Conservation (phyloP, 1,140 invertebrate species). For the Drosophila sproati region DNA sequence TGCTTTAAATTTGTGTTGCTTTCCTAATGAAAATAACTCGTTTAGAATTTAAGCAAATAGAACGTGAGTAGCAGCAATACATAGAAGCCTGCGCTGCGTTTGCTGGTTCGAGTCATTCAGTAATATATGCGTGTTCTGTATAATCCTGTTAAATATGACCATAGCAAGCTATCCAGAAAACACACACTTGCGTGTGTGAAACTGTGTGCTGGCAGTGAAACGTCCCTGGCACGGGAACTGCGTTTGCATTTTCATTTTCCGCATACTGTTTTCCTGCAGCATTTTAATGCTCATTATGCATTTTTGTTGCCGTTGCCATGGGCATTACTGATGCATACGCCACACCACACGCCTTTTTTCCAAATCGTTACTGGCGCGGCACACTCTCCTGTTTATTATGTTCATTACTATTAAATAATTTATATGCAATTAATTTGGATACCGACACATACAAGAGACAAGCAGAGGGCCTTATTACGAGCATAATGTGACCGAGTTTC, state of each 20-base stretch:
- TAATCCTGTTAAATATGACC: constrained; percentile 62
- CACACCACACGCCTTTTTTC: constrained; percentile 11
- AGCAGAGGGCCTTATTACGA: constrained; percentile 54
- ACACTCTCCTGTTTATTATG: constrained; percentile 74
- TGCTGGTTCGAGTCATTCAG: constrained; percentile 51
- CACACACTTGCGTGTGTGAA: background rate
- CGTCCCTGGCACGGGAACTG: constrained; percentile 68
- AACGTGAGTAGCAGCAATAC: constrained; percentile 75
- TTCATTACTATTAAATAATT: constrained; percentile 83
- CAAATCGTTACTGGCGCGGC: constrained; percentile 29
- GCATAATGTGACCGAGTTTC: constrained; percentile 47
- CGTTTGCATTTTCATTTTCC: constrained; percentile 73
- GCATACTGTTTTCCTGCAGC: constrained; percentile 48
- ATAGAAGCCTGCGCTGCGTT: constrained; percentile 32
- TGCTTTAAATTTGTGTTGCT: constrained; percentile 32
- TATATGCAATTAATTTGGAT: constrained; percentile 81
- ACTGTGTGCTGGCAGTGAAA: background rate
- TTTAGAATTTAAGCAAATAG: constrained; percentile 83
- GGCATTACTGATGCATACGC: constrained; percentile 57
- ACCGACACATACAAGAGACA: constrained; percentile 28
- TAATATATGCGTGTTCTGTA: constrained; percentile 67
- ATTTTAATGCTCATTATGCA: constrained; percentile 83
- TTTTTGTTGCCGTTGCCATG: constrained; percentile 77
- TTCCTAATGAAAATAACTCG: constrained; percentile 81
- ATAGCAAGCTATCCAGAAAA: constrained; percentile 9